phyloP scores from a whole-genome alignment of 2,888 invertebrate species.

The Lasius platythorax region DNA sequence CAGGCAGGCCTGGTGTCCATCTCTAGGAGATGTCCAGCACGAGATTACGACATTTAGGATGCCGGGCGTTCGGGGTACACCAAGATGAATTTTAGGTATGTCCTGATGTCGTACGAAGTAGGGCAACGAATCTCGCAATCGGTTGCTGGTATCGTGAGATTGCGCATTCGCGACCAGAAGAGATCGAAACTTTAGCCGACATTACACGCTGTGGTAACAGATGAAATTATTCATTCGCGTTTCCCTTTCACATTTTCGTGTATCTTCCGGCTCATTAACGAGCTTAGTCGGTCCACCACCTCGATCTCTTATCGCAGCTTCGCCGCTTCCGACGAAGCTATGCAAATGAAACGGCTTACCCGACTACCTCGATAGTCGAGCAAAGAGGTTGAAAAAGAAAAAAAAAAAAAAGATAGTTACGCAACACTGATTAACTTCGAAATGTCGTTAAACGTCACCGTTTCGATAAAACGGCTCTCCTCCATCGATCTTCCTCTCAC shows the following conservation, averaged over 20 bases:
- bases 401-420: conserved; percentile 14
- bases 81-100: conserved; percentile 42
- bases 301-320: conserved; percentile 44
- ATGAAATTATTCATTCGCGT: conserved; percentile 27
- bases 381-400: neutral
- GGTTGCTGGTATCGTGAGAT: neutral
- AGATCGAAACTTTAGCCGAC: neutral
- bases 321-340: conserved; percentile 1
- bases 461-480: conserved; percentile 8
- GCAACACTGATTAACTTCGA: conserved; percentile 44
- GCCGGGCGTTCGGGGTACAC: conserved; percentile 16
- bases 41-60: conserved; percentile 41
- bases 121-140: neutral
- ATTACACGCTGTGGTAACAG: neutral
- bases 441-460: conserved; percentile 22
- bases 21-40: conserved; percentile 10
- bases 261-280: conserved; percentile 48
- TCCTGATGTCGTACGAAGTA: conserved; percentile 34
- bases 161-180: neutral
- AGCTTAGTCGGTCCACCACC: conserved; percentile 22
- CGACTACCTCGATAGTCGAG: neutral
- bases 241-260: conserved; percentile 21
- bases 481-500: neutral
- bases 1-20: neutral
- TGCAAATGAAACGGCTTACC: conserved; percentile 28